Evolutionary conservation across 1,140 invertebrate species (phyloP), one percentile per base, ranked within the genome.

Genomic region (Lepidostoma basale): DNA sequence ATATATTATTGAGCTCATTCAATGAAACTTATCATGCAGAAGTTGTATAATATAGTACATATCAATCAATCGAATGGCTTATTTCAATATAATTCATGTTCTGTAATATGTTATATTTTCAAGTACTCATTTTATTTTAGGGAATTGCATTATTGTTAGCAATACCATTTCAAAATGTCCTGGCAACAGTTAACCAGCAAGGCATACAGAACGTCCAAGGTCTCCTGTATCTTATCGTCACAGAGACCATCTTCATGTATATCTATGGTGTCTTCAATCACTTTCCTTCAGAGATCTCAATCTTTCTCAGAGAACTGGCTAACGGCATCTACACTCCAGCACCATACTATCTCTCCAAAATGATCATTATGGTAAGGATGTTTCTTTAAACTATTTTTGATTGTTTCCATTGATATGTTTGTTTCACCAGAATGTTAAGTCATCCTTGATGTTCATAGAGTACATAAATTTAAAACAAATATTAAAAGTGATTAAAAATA

Each of bases 151-250:
- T 88, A 14, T 77, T 89, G 23, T 81, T 90, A 54, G 84, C 86
- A 1, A 77, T 85, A 0, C 87, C 88, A 1, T 90, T 88, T 73
- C 78, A 84, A 58, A 83, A 84, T 18, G 78, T 88, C 16, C 83
- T 83, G 52, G 72, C 79, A 10, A 79, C 83, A 63, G 70, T 87
- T 20, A 80, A 83, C 36, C 87, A 89, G 76, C 80, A 82, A 1
- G 85, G 87, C 58, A 89, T 90, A 49, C 88, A 90, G 78, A 90
- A 89, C 76, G 83, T 90, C 14, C 85, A 90, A 76, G 90, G 89
- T 54, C 81, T 88, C 0, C 74, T 90, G 60, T 90, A 90, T 77
- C 79, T 90, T 14, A 85, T 89, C 39, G 84, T 90, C 16, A 86
- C 88, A 1, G 90, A 91, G 77, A 89, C 88, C 1, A 87, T 89